phyloP scores from a whole-genome alignment of 2,888 invertebrate species.

The Abrostola tripartita region DNA sequence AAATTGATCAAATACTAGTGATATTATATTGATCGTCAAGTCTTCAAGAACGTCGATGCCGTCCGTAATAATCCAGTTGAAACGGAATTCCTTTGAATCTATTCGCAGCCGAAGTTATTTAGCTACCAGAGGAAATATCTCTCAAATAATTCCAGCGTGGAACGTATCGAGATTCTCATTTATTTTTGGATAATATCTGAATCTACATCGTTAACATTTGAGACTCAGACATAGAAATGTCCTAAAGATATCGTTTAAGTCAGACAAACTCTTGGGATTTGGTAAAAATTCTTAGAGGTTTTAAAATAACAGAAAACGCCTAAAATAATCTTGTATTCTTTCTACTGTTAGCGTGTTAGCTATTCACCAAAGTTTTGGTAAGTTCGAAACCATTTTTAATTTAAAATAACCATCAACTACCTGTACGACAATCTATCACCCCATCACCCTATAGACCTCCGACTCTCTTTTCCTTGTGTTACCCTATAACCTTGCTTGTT shows the following conservation, averaged over 20 bases:
- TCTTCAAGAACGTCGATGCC: constrained; percentile 26
- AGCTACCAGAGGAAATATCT: constrained; percentile 48
- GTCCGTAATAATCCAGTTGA: constrained; percentile 31
- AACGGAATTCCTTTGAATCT: constrained; percentile 52
- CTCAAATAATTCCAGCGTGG: constrained; percentile 29
- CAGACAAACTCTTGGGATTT: too few relatives aligned
- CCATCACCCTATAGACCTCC: too few relatives aligned
- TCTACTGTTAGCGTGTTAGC: not conserved
- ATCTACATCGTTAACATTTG: not conserved
- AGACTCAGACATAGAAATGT: not conserved
- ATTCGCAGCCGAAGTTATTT: constrained; percentile 52
- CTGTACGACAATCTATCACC: too few relatives aligned
- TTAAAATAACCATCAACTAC: too few relatives aligned
- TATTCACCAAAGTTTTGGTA: too few relatives aligned
- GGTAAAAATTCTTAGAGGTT: too few relatives aligned
- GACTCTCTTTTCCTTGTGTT: too few relatives aligned
- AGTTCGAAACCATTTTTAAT: too few relatives aligned
- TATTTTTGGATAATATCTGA: constrained; percentile 13
- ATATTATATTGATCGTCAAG: constrained; percentile 30
- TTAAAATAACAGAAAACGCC: too few relatives aligned
- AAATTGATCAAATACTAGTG: constrained; percentile 5
- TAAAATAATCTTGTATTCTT: not conserved
- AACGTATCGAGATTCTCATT: constrained; percentile 31
- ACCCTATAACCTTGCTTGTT: too few relatives aligned
- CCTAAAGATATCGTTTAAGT: not conserved